A percentile compares a stretch with the other conserved stretches of the same genome.
Conservation (phyloP, 2,888 invertebrate genomes). For the Cryptus armator region DNA sequence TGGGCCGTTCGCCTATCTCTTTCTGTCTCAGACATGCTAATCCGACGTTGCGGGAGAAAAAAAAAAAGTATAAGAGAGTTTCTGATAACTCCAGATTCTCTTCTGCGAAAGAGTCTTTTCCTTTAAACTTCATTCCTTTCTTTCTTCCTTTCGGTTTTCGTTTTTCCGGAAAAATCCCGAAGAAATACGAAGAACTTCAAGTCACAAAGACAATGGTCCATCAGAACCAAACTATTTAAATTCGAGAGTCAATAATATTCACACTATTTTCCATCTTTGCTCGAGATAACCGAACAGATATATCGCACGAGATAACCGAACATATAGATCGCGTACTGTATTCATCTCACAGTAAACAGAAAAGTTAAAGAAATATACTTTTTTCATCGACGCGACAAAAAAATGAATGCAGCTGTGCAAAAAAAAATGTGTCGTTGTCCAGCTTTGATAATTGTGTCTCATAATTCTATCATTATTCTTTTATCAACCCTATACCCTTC, state of each 20-base stretch:
- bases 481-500: background rate
- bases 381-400: too few species aligned
- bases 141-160: background rate
- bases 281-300: too few species aligned
- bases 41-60: slow-evolving; percentile 71
- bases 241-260: too few species aligned
- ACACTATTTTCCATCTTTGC: too few species aligned
- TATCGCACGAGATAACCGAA: too few species aligned
- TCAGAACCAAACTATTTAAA: too few species aligned
- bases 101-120: background rate
- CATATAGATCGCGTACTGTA: too few species aligned
- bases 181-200: too few species aligned
- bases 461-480: background rate
- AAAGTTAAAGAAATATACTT: background rate
- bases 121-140: background rate
- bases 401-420: too few species aligned
- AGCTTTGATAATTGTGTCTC: background rate
- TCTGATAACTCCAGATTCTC: slow-evolving; percentile 75
- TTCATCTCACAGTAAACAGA: too few species aligned
- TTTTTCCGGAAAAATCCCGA: too few species aligned
- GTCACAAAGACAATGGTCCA: too few species aligned
- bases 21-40: slow-evolving; percentile 80
- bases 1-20: slow-evolving; percentile 70
- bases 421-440: background rate
- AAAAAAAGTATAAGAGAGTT: slow-evolving; percentile 66